A percentile compares a stretch with the other conserved stretches of the same genome.
These are phyloP conservation scores for Oscheius onirici DNA, from an alignment of 2,888 invertebrate genomes.

Conservation along the genomic window DNA sequence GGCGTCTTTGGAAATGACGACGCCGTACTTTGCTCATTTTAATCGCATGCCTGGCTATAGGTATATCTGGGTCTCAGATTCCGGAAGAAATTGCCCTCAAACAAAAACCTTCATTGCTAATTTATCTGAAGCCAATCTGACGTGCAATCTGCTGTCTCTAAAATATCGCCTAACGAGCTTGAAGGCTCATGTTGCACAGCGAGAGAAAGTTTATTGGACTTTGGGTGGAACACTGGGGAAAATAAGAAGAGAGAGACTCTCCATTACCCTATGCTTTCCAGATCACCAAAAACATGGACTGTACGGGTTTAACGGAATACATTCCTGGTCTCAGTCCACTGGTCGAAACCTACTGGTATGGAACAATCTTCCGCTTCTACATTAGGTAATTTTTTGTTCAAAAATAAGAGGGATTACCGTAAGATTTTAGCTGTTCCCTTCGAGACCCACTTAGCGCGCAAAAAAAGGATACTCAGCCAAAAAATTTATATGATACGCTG, in stretches of 20 bases:
- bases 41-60: too few relatives aligned
- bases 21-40: too few relatives aligned
- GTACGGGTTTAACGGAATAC: slow-evolving; percentile 63
- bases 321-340: slow-evolving; percentile 53
- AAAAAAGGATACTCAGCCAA: too few relatives aligned
- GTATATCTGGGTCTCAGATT: too few relatives aligned
- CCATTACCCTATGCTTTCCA: slow-evolving; percentile 24
- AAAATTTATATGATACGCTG: too few relatives aligned
- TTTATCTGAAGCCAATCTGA: slow-evolving; percentile 5
- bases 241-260: not conserved
- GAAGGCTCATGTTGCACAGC: slow-evolving; percentile 11
- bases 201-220: not conserved
- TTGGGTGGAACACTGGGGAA: not conserved
- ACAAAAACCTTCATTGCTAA: not conserved
- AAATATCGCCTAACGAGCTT: slow-evolving; percentile 13
- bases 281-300: slow-evolving; percentile 59
- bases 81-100: not conserved
- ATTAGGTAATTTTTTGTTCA: slow-evolving; percentile 31
- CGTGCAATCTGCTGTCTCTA: slow-evolving; percentile 15
- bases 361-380: slow-evolving; percentile 61
- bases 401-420: too few relatives aligned
- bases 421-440: too few relatives aligned
- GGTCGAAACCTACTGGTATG: slow-evolving; percentile 61
- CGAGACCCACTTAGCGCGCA: too few relatives aligned
- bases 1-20: too few relatives aligned